These are phyloP conservation scores for Eulemur coronatus DNA, from an alignment of 2,797 vertebrate genomes.

Conservation along the genomic window DNA sequence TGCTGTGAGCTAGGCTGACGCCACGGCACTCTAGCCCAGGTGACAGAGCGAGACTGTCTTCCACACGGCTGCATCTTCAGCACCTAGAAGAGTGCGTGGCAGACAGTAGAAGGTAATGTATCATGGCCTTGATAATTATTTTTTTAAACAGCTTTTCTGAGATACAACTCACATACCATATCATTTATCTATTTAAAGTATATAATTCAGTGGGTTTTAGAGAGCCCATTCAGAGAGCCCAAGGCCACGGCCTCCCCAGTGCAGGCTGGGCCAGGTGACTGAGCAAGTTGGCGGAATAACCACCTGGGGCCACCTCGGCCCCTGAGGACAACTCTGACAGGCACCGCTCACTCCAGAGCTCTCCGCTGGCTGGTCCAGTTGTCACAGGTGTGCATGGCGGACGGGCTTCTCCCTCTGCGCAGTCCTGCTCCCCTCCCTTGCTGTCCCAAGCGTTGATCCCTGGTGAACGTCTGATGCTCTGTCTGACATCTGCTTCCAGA, in stretches of 20 bases:
- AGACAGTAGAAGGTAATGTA: no score
- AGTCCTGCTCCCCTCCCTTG: neutral
- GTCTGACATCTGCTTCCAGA: neutral
- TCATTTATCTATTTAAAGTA: no score
- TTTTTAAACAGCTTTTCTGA: no score
- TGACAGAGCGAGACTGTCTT: no score
- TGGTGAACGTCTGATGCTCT: neutral
- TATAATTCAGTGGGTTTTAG: no score
- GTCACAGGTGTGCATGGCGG: neutral
- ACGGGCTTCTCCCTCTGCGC: neutral
- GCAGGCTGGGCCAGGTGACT: neutral
- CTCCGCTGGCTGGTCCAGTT: neutral
- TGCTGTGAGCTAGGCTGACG: no score
- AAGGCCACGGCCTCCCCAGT: neutral
- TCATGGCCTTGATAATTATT: no score
- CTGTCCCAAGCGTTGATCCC: no score
- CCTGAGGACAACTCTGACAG: accelerated
- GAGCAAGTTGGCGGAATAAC: neutral
- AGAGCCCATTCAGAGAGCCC: neutral
- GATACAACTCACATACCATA: no score
- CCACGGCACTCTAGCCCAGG: no score
- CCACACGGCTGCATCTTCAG: neutral
- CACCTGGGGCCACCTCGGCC: no score
- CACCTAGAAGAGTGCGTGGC: neutral
- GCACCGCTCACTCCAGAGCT: neutral